phyloP scores from a whole-genome alignment of 1,140 invertebrate genomes.

The Philotrypesis tridentata region DNA sequence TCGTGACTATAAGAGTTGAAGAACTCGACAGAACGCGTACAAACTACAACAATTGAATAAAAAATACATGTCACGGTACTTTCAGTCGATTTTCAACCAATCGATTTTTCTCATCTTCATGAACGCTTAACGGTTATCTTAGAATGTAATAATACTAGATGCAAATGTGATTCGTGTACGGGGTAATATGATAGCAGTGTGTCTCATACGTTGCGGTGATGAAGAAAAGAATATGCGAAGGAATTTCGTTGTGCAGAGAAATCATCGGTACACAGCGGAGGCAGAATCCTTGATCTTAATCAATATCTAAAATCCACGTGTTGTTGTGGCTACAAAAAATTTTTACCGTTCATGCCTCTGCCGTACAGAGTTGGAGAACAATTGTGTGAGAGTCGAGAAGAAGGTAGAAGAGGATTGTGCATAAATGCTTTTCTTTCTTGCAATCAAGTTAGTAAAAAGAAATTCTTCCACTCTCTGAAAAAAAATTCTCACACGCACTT shows the following conservation, averaged over 20 bases:
- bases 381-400: slow-evolving; percentile 48
- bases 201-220: background rate
- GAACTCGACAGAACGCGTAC: background rate
- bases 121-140: slow-evolving; percentile 31
- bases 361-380: slow-evolving; percentile 14
- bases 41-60: background rate
- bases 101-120: background rate
- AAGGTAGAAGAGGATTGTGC: slow-evolving; percentile 43
- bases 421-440: background rate
- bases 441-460: background rate
- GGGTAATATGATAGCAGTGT: background rate
- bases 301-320: too few species aligned
- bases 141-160: slow-evolving; percentile 49
- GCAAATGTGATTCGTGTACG: slow-evolving; percentile 27
- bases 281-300: background rate
- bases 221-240: background rate
- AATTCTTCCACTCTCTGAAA: slow-evolving; percentile 51
- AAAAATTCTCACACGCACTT: slow-evolving; percentile 60
- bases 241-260: too few species aligned
- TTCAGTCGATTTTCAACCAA: background rate
- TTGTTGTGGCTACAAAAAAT: background rate
- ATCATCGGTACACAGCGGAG: too few species aligned
- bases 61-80: background rate
- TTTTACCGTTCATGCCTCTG: slow-evolving; percentile 4
- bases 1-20: background rate